phyloP scores from a whole-genome alignment of 2,113 vertebrate species.

The Podiceps cristatus region DNA sequence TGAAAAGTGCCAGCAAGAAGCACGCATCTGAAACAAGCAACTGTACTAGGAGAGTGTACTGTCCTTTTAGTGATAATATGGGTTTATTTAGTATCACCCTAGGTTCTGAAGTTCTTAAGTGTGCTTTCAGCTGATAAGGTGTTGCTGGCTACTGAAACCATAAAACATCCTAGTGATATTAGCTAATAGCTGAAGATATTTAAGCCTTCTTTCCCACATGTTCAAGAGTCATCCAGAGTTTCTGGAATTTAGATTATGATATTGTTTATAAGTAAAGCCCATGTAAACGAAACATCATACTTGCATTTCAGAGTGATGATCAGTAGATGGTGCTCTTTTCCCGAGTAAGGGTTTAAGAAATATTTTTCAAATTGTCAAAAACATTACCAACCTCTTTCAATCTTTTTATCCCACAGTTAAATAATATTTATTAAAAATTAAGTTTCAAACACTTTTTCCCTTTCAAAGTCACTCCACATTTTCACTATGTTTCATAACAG shows the following conservation, averaged over 20 bases:
- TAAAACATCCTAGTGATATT: neutral
- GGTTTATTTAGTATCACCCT: neutral
- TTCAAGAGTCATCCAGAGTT: neutral
- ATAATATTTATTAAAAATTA: neutral
- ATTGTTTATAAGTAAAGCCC: neutral
- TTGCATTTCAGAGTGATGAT: neutral
- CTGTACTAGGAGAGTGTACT: neutral
- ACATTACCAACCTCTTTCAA: neutral
- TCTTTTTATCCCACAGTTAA: neutral
- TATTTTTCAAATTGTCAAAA: neutral
- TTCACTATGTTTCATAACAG: neutral
- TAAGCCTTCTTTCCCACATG: neutral
- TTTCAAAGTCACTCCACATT: neutral
- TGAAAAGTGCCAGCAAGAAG: neutral
- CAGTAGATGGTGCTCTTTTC: constrained; percentile 56
- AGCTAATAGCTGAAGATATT: neutral
- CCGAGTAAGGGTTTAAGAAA: neutral
- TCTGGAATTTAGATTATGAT: neutral
- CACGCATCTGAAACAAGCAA: neutral
- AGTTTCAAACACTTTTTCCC: neutral
- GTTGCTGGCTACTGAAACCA: neutral
- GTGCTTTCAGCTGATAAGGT: neutral
- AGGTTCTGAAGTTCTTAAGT: neutral
- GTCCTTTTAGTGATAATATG: neutral
- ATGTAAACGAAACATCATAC: neutral